Percentiles rank a stretch among this genome's conserved stretches.
Conservation (phyloP, 30 jellyfish, hydroid and myxozoan species). For the Haliclystus octoradiatus region DNA sequence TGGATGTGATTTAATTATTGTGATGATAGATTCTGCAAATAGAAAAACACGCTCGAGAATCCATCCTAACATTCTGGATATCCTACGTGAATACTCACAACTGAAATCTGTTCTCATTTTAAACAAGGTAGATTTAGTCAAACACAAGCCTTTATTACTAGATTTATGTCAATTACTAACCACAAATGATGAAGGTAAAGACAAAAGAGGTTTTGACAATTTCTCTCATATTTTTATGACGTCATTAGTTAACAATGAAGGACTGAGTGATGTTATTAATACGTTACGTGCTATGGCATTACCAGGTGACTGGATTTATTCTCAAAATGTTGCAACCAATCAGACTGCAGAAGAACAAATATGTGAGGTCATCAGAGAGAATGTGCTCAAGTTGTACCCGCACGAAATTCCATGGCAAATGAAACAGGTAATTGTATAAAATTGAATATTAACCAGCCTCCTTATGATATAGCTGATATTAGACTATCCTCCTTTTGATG, state of each 20-base stretch:
- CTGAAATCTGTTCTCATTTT: slow-evolving; percentile 52
- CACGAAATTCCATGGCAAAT: slow-evolving; percentile 98
- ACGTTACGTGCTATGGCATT: slow-evolving; percentile 42
- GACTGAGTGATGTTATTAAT: slow-evolving; percentile 49
- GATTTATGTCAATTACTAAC: slow-evolving; percentile 23
- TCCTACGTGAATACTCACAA: slow-evolving; percentile 25
- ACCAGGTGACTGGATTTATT: slow-evolving; percentile 69
- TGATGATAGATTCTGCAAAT: slow-evolving; percentile 50
- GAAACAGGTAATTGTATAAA: slow-evolving; percentile 61
- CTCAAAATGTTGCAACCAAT: slow-evolving; percentile 30
- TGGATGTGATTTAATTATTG: slow-evolving; percentile 68
- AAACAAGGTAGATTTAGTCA: slow-evolving; percentile 64
- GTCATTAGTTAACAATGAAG: slow-evolving; percentile 78
- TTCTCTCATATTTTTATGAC: slow-evolving; percentile 54
- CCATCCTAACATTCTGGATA: slow-evolving; percentile 56
- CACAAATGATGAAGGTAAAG: slow-evolving; percentile 55
- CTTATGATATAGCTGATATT: no score
- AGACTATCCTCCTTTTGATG: no score
- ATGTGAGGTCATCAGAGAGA: slow-evolving; percentile 76
- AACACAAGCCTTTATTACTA: slow-evolving; percentile 39
- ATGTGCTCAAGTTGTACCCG: slow-evolving; percentile 36
- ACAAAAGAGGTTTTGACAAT: slow-evolving; percentile 65
- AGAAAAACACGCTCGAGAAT: slow-evolving; percentile 50
- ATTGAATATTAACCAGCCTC: no score
- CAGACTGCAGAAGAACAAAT: slow-evolving; percentile 64